phyloP scores from a whole-genome alignment of 2,797 vertebrate species.

The Pangasius sanitwongsei region DNA sequence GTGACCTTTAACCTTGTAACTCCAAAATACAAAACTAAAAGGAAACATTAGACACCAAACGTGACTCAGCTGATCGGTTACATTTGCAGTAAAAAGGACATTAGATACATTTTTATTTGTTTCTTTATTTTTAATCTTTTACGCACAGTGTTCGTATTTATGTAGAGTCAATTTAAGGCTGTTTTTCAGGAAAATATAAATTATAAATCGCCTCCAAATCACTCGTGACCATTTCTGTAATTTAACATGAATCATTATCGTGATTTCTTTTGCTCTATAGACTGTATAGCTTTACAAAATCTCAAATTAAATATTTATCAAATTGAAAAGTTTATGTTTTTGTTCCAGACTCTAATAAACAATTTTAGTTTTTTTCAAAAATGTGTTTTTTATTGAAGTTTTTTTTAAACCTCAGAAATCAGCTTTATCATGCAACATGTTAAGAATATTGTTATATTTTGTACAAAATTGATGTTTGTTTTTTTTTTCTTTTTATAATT shows the following conservation, averaged over 20 bases:
- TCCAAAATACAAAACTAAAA: neutral
- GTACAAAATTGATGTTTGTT: neutral
- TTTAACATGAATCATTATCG: neutral
- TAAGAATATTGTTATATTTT: neutral
- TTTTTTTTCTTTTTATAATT: neutral
- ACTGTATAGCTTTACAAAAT: neutral
- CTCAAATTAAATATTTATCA: neutral
- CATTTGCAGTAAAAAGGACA: neutral
- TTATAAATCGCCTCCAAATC: neutral
- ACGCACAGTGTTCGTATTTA: neutral
- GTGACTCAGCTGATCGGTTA: neutral
- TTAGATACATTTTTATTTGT: neutral
- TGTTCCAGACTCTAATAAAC: neutral
- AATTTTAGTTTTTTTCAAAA: neutral
- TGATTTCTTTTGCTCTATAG: neutral
- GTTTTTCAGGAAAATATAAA: neutral
- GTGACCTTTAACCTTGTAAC: neutral
- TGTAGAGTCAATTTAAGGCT: neutral
- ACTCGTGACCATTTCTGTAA: neutral
- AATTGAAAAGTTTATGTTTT: neutral
- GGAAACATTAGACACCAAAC: neutral
- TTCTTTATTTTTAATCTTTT: neutral
- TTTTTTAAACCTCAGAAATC: neutral
- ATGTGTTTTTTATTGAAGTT: neutral
- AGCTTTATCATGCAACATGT: neutral